Conservation (phyloP, 2,888 invertebrate species). For the Macaria notata region DNA sequence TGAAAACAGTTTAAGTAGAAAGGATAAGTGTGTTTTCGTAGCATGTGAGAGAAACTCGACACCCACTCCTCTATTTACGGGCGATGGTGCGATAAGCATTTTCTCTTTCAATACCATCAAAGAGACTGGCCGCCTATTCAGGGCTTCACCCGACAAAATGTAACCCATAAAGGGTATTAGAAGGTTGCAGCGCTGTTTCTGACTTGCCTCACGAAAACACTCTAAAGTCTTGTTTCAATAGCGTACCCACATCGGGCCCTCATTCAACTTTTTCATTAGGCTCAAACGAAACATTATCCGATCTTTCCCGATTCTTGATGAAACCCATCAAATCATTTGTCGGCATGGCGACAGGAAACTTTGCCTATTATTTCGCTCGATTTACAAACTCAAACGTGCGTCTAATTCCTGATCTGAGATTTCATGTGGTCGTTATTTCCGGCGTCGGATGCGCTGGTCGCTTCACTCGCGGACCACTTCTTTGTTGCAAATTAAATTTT, state of each 20-base stretch:
- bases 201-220: conserved; percentile 54
- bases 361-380: conserved; percentile 73
- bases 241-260: conserved; percentile 39
- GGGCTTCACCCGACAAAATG: conserved; percentile 63
- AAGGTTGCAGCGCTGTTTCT: conserved; percentile 62
- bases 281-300: conserved; percentile 62
- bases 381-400: conserved; percentile 73
- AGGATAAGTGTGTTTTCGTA: conserved; percentile 77
- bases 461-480: conserved; percentile 44
- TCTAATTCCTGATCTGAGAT: conserved; percentile 73
- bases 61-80: conserved; percentile 75
- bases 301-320: conserved; percentile 59
- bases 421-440: conserved; percentile 69
- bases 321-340: conserved; percentile 74
- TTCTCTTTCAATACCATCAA: conserved; percentile 78
- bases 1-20: conserved; percentile 75
- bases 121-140: conserved; percentile 77
- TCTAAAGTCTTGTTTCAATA: conserved; percentile 51
- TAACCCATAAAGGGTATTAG: conserved; percentile 68
- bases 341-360: conserved; percentile 70
- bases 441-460: conserved; percentile 57
- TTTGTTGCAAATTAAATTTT: conserved; percentile 63
- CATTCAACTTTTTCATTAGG: conserved; percentile 53
- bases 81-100: conserved; percentile 78
- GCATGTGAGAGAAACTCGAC: conserved; percentile 74